phyloP scores from a whole-genome alignment of 2,888 invertebrate genomes.

The Tortricodes alternella region DNA sequence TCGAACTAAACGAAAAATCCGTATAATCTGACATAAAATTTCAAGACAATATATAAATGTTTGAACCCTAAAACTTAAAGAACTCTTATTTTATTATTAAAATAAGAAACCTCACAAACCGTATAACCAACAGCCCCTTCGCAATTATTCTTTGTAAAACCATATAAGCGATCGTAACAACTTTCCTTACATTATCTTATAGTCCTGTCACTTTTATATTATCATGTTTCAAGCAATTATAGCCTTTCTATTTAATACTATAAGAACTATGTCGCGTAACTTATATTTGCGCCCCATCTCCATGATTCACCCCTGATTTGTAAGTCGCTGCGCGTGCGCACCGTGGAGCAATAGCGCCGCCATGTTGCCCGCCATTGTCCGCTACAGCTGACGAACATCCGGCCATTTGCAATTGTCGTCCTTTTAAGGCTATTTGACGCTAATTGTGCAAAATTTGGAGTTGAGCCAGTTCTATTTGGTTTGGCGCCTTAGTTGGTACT shows the following conservation, averaged over 20 bases:
- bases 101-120: no score
- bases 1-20: no score
- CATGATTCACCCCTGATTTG: constrained; percentile 59
- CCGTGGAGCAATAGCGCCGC: constrained; percentile 37
- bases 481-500: constrained; percentile 5
- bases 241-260: no score
- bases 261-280: constrained; percentile 7
- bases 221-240: no score
- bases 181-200: background rate
- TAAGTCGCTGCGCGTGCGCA: constrained; percentile 60
- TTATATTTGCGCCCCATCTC: background rate
- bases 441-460: constrained; percentile 24
- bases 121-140: no score
- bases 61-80: no score
- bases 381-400: constrained; percentile 60
- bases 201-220: no score
- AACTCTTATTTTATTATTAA: no score
- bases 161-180: background rate
- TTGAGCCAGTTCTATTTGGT: constrained; percentile 3
- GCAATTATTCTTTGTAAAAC: background rate
- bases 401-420: constrained; percentile 38
- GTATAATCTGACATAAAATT: no score
- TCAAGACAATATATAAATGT: no score
- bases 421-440: constrained; percentile 44
- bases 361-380: constrained; percentile 58